A percentile compares a stretch with the other conserved stretches of the same genome.
These are phyloP conservation scores for Cydia amplana DNA, from an alignment of 1,140 invertebrate genomes.

Conservation along the genomic window DNA sequence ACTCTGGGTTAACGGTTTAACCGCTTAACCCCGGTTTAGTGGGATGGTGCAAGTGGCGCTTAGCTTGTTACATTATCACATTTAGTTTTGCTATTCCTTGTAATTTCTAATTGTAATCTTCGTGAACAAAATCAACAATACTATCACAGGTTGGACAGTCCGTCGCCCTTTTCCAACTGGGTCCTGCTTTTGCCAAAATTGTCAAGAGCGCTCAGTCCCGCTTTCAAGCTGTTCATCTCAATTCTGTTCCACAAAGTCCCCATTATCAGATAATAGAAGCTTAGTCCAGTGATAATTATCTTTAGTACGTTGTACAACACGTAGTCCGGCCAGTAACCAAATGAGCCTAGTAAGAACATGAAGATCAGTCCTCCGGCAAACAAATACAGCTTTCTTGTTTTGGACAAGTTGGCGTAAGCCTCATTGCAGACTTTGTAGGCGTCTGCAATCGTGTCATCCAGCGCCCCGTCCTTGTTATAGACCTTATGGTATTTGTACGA, in stretches of 20 bases:
- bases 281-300: conserved; percentile 82
- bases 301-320: conserved; percentile 71
- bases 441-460: conserved; percentile 80
- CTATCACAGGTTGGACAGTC: neutral
- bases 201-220: conserved; percentile 78
- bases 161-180: conserved; percentile 32
- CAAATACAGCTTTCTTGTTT: conserved; percentile 82
- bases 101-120: too few species aligned
- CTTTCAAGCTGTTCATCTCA: conserved; percentile 87
- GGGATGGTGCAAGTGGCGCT: too few species aligned
- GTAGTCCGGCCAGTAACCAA: conserved; percentile 70
- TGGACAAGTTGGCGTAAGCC: conserved; percentile 79
- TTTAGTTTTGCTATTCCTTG: too few species aligned
- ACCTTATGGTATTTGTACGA: conserved; percentile 34
- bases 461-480: conserved; percentile 40
- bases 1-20: too few species aligned
- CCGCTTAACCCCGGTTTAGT: too few species aligned
- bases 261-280: conserved; percentile 88
- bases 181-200: conserved; percentile 55
- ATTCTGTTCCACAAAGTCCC: conserved; percentile 88
- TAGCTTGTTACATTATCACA: too few species aligned
- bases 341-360: conserved; percentile 70
- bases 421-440: conserved; percentile 82
- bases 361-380: conserved; percentile 76
- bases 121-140: neutral